Percentiles rank a stretch among this genome's conserved stretches.
phyloP scores from a whole-genome alignment of 2,888 invertebrate species.

The Drosophila rellima region DNA sequence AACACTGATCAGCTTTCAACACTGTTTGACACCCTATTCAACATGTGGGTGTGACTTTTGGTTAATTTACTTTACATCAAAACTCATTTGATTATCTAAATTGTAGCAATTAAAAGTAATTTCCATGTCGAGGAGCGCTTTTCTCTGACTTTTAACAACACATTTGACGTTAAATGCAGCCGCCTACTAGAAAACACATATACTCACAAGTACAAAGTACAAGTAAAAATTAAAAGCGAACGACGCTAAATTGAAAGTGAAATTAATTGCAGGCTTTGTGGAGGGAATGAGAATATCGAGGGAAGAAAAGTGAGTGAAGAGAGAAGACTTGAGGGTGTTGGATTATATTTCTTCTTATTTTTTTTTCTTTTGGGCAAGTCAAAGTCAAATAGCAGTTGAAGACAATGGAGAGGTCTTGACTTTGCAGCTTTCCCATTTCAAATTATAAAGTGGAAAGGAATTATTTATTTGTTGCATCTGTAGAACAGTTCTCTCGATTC shows the following conservation, averaged over 20 bases:
- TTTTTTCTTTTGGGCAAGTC: conserved; percentile 9
- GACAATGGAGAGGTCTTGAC: conserved; percentile 17
- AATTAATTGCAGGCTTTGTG: conserved; percentile 77
- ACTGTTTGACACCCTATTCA: conserved; percentile 10
- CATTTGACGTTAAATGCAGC: conserved; percentile 65
- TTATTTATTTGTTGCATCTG: neutral
- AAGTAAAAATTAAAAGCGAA: conserved; percentile 43
- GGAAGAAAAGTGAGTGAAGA: neutral
- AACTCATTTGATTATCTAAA: conserved; percentile 80
- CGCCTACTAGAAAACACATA: conserved; percentile 15
- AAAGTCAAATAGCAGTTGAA: conserved; percentile 41
- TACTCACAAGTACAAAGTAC: conserved; percentile 11
- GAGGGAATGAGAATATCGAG: neutral
- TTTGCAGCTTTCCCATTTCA: conserved; percentile 14
- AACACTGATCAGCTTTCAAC: conserved; percentile 23
- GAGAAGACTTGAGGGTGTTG: neutral
- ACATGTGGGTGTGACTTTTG: conserved; percentile 43
- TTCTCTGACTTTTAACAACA: conserved; percentile 50
- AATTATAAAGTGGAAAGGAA: conserved; percentile 11
- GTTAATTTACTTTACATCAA: conserved; percentile 66
- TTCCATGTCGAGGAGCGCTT: conserved; percentile 55
- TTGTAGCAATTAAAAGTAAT: conserved; percentile 79
- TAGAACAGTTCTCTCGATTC: neutral
- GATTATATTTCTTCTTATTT: conserved; percentile 8
- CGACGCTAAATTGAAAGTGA: conserved; percentile 79